Evolutionary conservation across 2,113 vertebrate species (phyloP).

Genomic region (Entomyzon cyanotis): DNA sequence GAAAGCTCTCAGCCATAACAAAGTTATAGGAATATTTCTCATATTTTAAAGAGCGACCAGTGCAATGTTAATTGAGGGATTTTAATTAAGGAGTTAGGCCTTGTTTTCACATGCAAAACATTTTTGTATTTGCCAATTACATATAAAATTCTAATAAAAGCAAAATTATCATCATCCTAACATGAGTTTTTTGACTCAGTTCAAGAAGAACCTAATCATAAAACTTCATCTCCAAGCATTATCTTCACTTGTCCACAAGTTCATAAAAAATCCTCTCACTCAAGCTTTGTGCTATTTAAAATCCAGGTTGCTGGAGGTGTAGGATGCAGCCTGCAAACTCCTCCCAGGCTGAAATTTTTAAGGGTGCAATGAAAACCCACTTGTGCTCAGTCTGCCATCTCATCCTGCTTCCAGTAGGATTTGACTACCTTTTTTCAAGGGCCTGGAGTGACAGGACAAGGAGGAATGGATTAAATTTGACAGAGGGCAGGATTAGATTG

Average conservation of each 20-base stretch:
- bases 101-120: neutral
- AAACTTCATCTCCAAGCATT: neutral
- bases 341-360: fast-evolving
- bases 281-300: neutral
- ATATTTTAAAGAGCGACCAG: neutral
- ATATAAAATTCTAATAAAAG: neutral
- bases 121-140: neutral
- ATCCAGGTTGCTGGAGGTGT: neutral
- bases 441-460: neutral
- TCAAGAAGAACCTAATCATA: neutral
- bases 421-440: neutral
- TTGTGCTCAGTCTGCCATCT: neutral
- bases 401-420: neutral
- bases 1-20: neutral
- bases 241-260: neutral
- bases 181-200: neutral
- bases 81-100: neutral
- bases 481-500: neutral
- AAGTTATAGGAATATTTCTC: neutral
- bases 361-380: fast-evolving
- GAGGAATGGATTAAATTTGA: neutral
- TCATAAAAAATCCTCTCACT: neutral
- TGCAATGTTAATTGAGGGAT: neutral
- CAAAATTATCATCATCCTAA: neutral
- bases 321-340: neutral